Evolutionary conservation across 2,888 invertebrate species (phyloP), one percentile per base, ranked within the genome.

Genomic region (Pollenia griseotomentosa): DNA sequence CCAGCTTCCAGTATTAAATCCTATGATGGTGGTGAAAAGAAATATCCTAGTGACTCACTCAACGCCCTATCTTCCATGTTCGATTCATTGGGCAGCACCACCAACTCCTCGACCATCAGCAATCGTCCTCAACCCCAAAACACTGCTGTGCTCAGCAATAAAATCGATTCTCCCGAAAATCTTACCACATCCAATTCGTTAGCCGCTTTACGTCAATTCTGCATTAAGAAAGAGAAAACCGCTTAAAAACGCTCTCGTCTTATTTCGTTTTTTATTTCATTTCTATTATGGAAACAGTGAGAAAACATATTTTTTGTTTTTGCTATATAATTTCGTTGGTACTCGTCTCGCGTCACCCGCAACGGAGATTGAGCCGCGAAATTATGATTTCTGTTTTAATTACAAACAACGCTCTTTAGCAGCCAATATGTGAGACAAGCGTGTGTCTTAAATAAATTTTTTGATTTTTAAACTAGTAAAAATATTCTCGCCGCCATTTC

Each of bases 141-240:
- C 8, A 80, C 89, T 11, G 59, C 86, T 19, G 48, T 86, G 55
- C 77, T 85, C 19, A 81, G 73, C 19, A 86, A 82, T 44, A 89
- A 89, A 85, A 81, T 88, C 7, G 88, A 91, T 59, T 89, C 90
- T 3, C 91, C 92, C 19, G 93, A 92, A 88, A 93, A 93, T 89
- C 91, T 93, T 40, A 91, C 90, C 82, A 91, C 92, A 53, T 96
- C 98, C 91, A 98, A 99, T 93, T 99, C 99, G 53, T 94, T 99
- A 89, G 98, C 98, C 70, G 98, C 98, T 48, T 94, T 99, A 89
- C 99, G 99, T 93, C 98, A 98, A 94, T 95, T 99, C 81, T 98
- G 99, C 94, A 98, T 99, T 94, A 98, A 98, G 95, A 98, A 98
- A 91, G 98, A 98, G 91, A 93, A 93, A 91, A 92, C 93, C 91